These are phyloP conservation scores for Acanthaster planci DNA, from an alignment of 35 echinoderm and acorn worm genomes.

Conservation along the genomic window DNA sequence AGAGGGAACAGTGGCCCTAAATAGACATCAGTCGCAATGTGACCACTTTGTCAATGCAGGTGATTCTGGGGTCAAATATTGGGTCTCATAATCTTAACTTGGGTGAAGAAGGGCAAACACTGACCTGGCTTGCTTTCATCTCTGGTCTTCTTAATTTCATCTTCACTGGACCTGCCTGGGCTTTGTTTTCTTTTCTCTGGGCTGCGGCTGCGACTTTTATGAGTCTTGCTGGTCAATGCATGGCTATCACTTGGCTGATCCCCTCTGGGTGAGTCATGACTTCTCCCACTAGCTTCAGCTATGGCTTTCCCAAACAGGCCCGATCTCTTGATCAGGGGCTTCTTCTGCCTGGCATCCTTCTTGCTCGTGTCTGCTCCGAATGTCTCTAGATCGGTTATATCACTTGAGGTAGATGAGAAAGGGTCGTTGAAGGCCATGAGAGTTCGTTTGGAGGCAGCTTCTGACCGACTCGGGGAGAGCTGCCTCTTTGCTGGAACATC, in stretches of 20 bases:
- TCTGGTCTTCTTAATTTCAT: neutral
- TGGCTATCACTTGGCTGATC: neutral
- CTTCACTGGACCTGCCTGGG: neutral
- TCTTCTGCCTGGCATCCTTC: slow-evolving; percentile 15
- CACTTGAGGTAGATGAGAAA: slow-evolving; percentile 17
- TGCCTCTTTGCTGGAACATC: slow-evolving; percentile 8
- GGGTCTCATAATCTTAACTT: too few species aligned
- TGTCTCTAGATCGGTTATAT: slow-evolving; percentile 65
- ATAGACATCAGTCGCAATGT: too few species aligned
- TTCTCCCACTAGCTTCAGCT: slow-evolving; percentile 25
- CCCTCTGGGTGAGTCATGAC: neutral
- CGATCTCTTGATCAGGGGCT: slow-evolving; percentile 32
- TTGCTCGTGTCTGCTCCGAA: slow-evolving; percentile 43
- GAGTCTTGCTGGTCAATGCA: neutral
- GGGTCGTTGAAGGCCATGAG: slow-evolving; percentile 29
- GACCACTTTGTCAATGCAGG: too few species aligned
- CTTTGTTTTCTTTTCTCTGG: neutral
- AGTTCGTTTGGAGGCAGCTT: slow-evolving; percentile 9
- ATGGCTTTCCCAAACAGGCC: slow-evolving; percentile 56
- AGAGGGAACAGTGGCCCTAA: too few species aligned
- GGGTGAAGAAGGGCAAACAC: neutral
- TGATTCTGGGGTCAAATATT: too few species aligned
- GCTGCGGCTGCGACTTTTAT: neutral
- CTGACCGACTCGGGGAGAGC: neutral
- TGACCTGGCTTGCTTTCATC: slow-evolving; percentile 27